Percentiles rank a stretch among this genome's conserved stretches.
These are phyloP conservation scores for Hemibagrus wyckioides DNA, from an alignment of 2,113 vertebrate species.

Conservation along the genomic window DNA sequence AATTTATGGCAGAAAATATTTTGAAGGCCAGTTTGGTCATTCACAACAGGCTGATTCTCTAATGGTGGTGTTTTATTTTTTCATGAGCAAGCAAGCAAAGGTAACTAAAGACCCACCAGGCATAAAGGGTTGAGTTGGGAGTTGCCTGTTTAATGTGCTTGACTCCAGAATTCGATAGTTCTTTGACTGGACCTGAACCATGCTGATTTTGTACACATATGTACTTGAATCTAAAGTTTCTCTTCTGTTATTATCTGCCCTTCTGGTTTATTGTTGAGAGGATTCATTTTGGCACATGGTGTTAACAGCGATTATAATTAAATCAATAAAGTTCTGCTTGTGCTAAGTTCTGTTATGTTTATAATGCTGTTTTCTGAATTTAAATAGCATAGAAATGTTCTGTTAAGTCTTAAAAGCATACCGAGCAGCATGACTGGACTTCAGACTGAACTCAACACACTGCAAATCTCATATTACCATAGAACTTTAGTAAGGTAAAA, in stretches of 20 bases:
- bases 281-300: not conserved
- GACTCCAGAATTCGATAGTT: constrained; percentile 5
- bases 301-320: constrained; percentile 1
- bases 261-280: not conserved
- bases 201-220: not conserved
- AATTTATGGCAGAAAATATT: constrained; percentile 11
- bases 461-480: not conserved
- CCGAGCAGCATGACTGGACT: not conserved
- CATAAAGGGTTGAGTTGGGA: constrained; percentile 10
- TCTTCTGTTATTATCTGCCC: not conserved
- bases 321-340: constrained; percentile 22
- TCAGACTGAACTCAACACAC: not conserved
- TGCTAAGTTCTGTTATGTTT: not conserved
- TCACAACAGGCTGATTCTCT: not conserved
- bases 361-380: not conserved
- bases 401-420: not conserved
- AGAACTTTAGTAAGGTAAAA: not conserved
- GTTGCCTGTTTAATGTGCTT: not conserved
- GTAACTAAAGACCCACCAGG: constrained; percentile 1
- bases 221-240: not conserved
- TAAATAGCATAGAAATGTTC: not conserved
- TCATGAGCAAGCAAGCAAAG: constrained; percentile 7
- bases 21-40: not conserved
- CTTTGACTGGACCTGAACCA: constrained; percentile 28
- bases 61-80: constrained; percentile 8